These are phyloP conservation scores for Suricata suricatta DNA, from an alignment of 2,113 vertebrate genomes.

Conservation along the genomic window DNA sequence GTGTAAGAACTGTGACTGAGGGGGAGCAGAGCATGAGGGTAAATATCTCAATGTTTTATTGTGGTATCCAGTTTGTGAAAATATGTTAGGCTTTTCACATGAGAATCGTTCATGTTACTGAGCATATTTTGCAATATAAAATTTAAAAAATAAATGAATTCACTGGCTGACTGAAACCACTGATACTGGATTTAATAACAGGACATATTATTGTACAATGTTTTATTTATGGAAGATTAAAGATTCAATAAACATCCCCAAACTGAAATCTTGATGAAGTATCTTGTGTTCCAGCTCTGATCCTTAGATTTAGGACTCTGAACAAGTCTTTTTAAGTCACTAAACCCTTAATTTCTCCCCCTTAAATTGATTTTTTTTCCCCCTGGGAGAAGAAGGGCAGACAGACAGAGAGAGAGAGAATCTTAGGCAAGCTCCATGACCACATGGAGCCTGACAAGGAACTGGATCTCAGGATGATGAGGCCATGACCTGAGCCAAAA, in stretches of 20 bases:
- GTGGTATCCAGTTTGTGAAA: neutral
- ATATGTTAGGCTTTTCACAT: neutral
- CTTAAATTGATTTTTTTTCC: neutral
- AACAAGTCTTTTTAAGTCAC: neutral
- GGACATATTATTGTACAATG: neutral
- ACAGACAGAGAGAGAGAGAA: too few species aligned
- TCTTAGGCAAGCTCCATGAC: too few species aligned
- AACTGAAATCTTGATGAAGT: neutral
- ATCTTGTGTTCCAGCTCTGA: neutral
- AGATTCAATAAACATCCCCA: neutral
- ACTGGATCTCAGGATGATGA: too few species aligned
- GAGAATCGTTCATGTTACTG: neutral
- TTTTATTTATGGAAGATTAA: neutral
- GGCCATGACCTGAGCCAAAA: too few species aligned
- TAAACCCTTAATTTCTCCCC: fast-evolving
- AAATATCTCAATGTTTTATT: neutral
- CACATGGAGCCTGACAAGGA: too few species aligned
- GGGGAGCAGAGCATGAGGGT: fast-evolving
- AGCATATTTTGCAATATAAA: neutral
- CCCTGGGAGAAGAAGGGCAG: too few species aligned
- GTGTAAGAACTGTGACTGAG: neutral
- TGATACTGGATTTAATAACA: neutral
- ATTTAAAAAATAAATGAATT: neutral
- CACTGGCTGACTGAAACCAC: neutral
- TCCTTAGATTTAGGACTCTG: neutral